These are phyloP conservation scores for Crepidodera aurea DNA, from an alignment of 2,888 invertebrate species.

Conservation along the genomic window DNA sequence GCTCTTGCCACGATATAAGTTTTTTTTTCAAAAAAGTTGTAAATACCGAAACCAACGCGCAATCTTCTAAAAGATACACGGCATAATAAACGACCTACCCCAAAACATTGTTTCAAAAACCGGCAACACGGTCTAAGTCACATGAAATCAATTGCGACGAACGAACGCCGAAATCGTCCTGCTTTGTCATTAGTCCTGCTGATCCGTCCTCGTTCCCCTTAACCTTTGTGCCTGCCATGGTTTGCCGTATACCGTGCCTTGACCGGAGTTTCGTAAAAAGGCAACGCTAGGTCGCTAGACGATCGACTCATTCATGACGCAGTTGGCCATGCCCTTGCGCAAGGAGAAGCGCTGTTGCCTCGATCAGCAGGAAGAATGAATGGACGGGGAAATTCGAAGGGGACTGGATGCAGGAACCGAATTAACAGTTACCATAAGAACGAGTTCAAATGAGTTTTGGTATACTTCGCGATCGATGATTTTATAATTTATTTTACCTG, in stretches of 20 bases:
- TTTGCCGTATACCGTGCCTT: neutral
- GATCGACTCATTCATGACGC: constrained; percentile 32
- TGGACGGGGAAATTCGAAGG: neutral
- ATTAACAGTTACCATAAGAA: no score
- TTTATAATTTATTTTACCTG: no score
- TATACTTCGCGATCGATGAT: no score
- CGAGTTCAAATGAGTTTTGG: no score
- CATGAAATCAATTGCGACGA: no score
- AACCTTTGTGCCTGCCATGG: neutral
- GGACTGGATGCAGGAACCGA: no score
- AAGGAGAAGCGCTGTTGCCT: constrained; percentile 32
- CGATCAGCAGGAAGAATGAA: neutral
- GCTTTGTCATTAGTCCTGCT: neutral
- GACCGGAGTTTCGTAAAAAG: constrained; percentile 8
- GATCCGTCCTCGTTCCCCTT: neutral
- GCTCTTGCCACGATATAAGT: no score
- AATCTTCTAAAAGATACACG: no score
- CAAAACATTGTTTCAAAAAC: no score
- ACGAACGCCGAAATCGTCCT: neutral
- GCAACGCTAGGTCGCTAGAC: neutral
- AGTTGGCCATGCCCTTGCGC: constrained; percentile 38
- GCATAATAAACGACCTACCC: no score
- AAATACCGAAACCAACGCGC: no score
- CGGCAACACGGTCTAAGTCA: neutral
- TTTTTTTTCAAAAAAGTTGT: no score